A percentile compares a stretch with the other conserved stretches of the same genome.
Evolutionary conservation across 1,140 invertebrate genomes (phyloP).

Genomic region (Drosophila obscura): DNA sequence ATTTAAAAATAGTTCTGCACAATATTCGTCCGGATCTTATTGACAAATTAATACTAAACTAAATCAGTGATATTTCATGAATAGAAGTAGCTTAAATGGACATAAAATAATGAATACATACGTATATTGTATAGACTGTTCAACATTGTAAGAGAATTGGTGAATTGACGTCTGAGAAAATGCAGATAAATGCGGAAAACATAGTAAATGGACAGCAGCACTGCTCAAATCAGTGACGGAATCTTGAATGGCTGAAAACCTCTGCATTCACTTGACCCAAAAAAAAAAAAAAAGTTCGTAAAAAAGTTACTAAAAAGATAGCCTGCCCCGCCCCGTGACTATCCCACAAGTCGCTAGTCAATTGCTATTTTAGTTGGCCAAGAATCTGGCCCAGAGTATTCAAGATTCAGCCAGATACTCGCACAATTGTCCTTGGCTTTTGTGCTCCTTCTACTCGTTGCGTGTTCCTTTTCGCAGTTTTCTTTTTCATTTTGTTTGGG

Average conservation of each 20-base stretch:
- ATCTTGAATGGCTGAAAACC: constrained; percentile 4
- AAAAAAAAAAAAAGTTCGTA: constrained; percentile 23
- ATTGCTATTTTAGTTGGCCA: constrained; percentile 42
- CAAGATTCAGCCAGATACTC: constrained; percentile 4
- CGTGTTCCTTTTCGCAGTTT: constrained; percentile 39
- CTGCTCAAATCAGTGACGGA: constrained; percentile 8
- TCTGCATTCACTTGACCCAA: constrained; percentile 25
- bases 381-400: constrained; percentile 23
- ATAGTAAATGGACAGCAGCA: no score
- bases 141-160: no score
- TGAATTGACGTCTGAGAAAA: no score
- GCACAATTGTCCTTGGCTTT: constrained; percentile 29
- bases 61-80: no score
- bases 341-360: constrained; percentile 6
- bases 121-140: no score
- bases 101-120: no score
- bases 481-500: constrained; percentile 30
- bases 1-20: no score
- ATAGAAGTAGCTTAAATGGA: no score
- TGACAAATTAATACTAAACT: no score
- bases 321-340: neutral
- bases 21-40: no score
- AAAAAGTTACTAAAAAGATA: constrained; percentile 15
- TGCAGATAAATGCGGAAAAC: no score
- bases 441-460: constrained; percentile 1